Percentiles rank a stretch among this genome's conserved stretches.
These are phyloP conservation scores for Terebella lapidaria DNA, from an alignment of 2,888 invertebrate genomes.

Conservation along the genomic window DNA sequence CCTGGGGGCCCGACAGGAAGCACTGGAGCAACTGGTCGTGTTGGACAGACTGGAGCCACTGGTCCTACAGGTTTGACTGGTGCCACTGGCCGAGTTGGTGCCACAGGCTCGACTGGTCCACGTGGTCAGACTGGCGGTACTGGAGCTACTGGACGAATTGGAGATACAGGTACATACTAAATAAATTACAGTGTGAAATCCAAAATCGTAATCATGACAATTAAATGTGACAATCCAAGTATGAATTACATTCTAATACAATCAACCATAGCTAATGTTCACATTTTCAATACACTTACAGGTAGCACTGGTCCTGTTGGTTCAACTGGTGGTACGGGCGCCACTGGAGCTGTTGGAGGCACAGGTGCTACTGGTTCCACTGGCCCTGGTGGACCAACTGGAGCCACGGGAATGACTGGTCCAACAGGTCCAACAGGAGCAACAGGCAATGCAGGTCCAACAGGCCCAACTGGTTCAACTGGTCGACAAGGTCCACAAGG, in stretches of 20 bases:
- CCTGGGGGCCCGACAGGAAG: slow-evolving; percentile 10
- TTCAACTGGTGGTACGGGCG: slow-evolving; percentile 1
- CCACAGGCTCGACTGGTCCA: not conserved
- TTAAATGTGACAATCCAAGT: too few relatives aligned
- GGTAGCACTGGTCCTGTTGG: slow-evolving; percentile 5
- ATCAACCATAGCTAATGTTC: too few relatives aligned
- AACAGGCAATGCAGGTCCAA: not conserved
- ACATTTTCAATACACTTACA: too few relatives aligned
- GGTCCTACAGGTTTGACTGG: slow-evolving; percentile 9
- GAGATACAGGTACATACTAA: not conserved
- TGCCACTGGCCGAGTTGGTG: not conserved
- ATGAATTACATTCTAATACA: too few relatives aligned
- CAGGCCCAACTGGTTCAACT: slow-evolving; percentile 8
- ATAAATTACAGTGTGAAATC: too few relatives aligned
- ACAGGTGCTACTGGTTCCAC: slow-evolving; percentile 1
- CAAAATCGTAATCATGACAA: too few relatives aligned
- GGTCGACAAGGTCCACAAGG: slow-evolving; percentile 3
- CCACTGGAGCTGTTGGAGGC: slow-evolving; percentile 6
- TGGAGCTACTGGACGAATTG: slow-evolving; percentile 4
- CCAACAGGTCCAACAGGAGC: slow-evolving; percentile 6
- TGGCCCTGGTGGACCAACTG: slow-evolving; percentile 4
- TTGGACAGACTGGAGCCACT: slow-evolving; percentile 21
- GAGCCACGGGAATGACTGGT: slow-evolving; percentile 6
- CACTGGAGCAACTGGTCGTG: slow-evolving; percentile 9
- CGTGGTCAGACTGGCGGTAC: not conserved